Evolutionary conservation across 2,797 vertebrate genomes (phyloP), one percentile per base, ranked within the genome.

Genomic region (Catharus ustulatus): DNA sequence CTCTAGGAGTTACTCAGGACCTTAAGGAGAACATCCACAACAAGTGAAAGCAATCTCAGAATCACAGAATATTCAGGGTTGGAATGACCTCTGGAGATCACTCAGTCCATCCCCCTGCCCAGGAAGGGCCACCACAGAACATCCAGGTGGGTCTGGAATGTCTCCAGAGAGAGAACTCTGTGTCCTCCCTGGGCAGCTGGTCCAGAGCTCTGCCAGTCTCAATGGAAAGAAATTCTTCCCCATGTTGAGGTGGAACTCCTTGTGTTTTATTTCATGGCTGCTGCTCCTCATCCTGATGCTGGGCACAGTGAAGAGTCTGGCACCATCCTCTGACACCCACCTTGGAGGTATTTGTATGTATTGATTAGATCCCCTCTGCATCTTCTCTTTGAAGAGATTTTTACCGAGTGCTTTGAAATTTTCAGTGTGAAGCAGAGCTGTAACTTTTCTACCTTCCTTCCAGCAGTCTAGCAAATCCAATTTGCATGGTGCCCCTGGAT

Each of bases 241-340:
- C 3, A 2, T 9, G 26, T 1, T 54, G 26, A 78, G 58, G 21
- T 27, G 52, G 13, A 78, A n/a, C 9, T 42, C 1, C 17, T 64
- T 34, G 24, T 27, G 13, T 0, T 72, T 59, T 32, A 27, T 45
- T 52, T 72, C 3, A 64, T 4, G 15, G 21, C 14, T 1, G 0
- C 17, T 52, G 38, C 15, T 72, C 73, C 30, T 63, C 46, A 51
- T 66, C 52, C 46, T 42, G 52, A 29, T 45, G 5, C 66, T 66
- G 59, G 15, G 40, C 59, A 78, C 8, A n/a, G 24, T 43, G 26
- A 34, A 22, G 9, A 52, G 24, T 12, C 73, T 42, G 46, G 51
- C 5, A 32, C 8, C 46, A 20, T 11, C 13, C 46, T 59, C 30
- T 51, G 52, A 7, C 19, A 48, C 22, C 8, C 6, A 4, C 15